Evolutionary conservation across 2,113 vertebrate species (phyloP).

Genomic region (Lepus europaeus): DNA sequence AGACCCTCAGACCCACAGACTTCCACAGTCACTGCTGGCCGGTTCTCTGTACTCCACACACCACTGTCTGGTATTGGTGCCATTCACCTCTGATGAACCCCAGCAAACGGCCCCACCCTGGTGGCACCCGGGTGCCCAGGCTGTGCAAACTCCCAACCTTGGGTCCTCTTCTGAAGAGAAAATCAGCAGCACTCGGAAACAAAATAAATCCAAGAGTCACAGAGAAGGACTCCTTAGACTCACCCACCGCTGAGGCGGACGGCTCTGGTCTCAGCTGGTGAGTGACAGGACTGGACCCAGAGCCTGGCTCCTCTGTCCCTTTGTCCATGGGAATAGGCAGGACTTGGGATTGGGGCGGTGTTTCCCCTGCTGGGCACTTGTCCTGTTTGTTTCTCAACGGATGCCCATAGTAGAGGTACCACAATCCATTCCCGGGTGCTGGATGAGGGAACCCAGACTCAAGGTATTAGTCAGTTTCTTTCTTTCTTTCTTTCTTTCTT

Average conservation of each 20-base stretch:
- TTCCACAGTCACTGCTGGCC: not conserved
- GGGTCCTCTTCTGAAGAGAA: not conserved
- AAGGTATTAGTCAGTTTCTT: no score
- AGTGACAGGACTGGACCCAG: not conserved
- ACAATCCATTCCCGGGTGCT: no score
- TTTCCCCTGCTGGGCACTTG: not conserved
- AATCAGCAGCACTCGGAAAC: not conserved
- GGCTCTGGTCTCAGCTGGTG: not conserved
- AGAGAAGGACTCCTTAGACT: not conserved
- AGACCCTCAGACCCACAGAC: no score
- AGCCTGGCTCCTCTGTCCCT: not conserved
- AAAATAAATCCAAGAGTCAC: not conserved
- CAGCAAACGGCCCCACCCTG: no score
- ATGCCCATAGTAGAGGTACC: not conserved
- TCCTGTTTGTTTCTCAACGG: not conserved
- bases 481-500: no score
- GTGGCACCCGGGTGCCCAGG: not conserved
- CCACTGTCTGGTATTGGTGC: no score
- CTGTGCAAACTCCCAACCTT: not conserved
- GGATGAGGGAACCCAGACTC: not conserved
- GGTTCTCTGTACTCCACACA: not conserved
- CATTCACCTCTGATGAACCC: not conserved
- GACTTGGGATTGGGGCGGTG: not conserved
- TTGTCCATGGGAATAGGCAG: not conserved
- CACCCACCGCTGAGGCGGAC: rapidly evolving